Evolutionary conservation across 2,113 vertebrate species (phyloP), one percentile per base, ranked within the genome.

Genomic region (Geococcyx californianus): DNA sequence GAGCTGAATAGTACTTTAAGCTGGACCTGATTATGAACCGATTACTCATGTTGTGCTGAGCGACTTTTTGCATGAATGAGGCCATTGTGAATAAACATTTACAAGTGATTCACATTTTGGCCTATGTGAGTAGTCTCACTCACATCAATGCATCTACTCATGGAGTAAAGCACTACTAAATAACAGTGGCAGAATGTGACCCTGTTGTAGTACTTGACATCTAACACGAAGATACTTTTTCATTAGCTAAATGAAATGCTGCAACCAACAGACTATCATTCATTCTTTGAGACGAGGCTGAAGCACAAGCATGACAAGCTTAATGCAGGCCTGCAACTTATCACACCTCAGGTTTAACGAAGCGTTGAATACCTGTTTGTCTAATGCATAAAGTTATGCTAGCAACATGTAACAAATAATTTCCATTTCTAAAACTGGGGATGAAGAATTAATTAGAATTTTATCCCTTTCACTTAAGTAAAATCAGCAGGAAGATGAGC

Each of bases 161-260:
- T 11, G 16, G 96, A 78, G 90, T 96, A 96, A 96, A 91, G 75
- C 87, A 20, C 42, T 80, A 29, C 95, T 94, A 94, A 90, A 94
- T 94, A 91, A 84, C 93, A 92, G 60, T 90, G 56, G 92, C 94
- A 97, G 96, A 96, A 97, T 94, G 92, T 94, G 95, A 96, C 90
- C 94, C 94, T 92, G 79, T 97, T 97, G 96, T 96, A 96, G 75
- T 95, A 72, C 85, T 93, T 94, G 94, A 96, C 90, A 93, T 96
- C 92, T 95, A 95, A 94, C 94, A 94, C 0, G 94, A 95, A 95
- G 95, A 95, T 81, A 90, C 79, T 94, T 95, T 96, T 95, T 96
- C 91, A 80, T 96, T 91, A 94, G 69, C 34, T 42, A 89, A 82
- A 87, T 84, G 89, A 97, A 97, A 95, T 0, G 0, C 89, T 91